A percentile compares a stretch with the other conserved stretches of the same genome.
These are phyloP conservation scores for Tortrix viridana DNA, from an alignment of 2,888 invertebrate genomes.

Conservation along the genomic window DNA sequence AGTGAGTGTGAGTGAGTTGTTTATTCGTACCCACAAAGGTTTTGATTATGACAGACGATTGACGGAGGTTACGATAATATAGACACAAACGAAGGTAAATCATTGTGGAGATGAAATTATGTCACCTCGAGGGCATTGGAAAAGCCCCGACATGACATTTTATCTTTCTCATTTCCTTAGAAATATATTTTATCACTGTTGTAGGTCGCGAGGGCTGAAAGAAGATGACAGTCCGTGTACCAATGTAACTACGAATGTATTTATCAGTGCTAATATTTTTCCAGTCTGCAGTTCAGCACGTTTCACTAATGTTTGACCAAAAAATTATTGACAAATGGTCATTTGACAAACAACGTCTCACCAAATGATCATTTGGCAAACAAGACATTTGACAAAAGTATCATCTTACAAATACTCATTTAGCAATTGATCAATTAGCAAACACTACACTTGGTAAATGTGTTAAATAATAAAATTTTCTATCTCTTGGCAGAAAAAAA, in stretches of 20 bases:
- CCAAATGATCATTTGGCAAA: too few relatives aligned
- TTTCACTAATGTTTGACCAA: too few relatives aligned
- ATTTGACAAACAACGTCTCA: too few relatives aligned
- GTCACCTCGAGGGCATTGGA: conserved; percentile 20
- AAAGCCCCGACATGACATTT: conserved; percentile 21
- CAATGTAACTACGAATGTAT: conserved; percentile 2
- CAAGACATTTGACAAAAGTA: too few relatives aligned
- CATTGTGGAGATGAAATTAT: conserved; percentile 21
- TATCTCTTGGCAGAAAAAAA: too few relatives aligned
- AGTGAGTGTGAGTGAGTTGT: conserved; percentile 15
- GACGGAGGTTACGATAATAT: conserved; percentile 29
- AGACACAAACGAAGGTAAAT: conserved; percentile 25
- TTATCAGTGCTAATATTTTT: conserved; percentile 10
- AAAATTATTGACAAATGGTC: too few relatives aligned
- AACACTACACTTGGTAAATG: too few relatives aligned
- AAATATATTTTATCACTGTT: conserved; percentile 16
- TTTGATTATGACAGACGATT: conserved; percentile 28
- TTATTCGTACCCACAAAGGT: conserved; percentile 11
- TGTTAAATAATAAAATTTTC: too few relatives aligned
- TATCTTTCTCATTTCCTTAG: conserved; percentile 7
- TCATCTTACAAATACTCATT: too few relatives aligned
- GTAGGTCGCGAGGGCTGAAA: conserved; percentile 10
- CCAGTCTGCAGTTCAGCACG: too few relatives aligned
- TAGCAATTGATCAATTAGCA: too few relatives aligned
- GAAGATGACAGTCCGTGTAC: too few relatives aligned